Evolutionary conservation across 2,113 vertebrate species (phyloP), one percentile per base, ranked within the genome.

Genomic region (Misgurnus mizolepis): DNA sequence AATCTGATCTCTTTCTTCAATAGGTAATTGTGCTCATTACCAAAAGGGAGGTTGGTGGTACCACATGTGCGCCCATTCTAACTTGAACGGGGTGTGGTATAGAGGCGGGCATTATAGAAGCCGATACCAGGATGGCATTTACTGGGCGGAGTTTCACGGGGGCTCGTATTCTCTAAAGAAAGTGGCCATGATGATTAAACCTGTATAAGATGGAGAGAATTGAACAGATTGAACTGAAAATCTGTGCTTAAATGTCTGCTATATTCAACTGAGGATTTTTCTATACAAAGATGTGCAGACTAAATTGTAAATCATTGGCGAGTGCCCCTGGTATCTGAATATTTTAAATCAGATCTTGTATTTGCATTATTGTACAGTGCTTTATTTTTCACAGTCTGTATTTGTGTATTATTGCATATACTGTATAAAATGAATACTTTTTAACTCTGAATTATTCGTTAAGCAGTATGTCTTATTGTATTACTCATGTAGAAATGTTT

Each of bases 11-110:
- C 9, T 75, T 1, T 75, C 14, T 45, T 62, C 43, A 15, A 10
- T 86, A 97, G 96, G 96, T 80, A 97, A 96, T 89, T 97, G 96
- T 18, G 96, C 96, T 85, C 93, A 97, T 80, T 96, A 90, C 88
- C 96, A 96, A 80, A 96, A 95, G 79, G 95, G 95, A 15, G 96
- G 95, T 75, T 97, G 96, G 95, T 97, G 95, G 95, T 97, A 97
- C 84, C 94, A 97, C 64, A 95, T 94, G 91, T 97, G 95, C 64
- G 95, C 95, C 78, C 96, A 96, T 84, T 96, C 95, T 70, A 97
- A 97, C 85, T 91, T 97, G 72, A 97, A 97, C 0, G 96, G 96
- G 0, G 90, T 97, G 58, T 97, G 96, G 95, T 95, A 97, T 80
- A 90, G 89, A 3, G 96, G 96, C 0, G 95, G 96, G 8, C 95